Conservation (phyloP, 2,797 vertebrate species). For the Manis crassicaudata region DNA sequence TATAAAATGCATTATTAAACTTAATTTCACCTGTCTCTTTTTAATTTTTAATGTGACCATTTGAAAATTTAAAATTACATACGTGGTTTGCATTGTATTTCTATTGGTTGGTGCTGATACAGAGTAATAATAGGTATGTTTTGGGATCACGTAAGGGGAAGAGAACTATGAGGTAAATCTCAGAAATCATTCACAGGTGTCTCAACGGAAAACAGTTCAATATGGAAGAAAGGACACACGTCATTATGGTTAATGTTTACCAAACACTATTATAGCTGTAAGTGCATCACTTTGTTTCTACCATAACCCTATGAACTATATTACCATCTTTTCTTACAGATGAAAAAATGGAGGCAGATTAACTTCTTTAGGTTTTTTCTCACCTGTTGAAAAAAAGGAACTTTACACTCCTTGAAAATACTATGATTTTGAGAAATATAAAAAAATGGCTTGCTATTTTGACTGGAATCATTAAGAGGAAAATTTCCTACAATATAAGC, state of each 20-base stretch:
- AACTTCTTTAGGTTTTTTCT: too few species aligned
- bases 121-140: not conserved
- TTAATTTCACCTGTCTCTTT: not conserved
- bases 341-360: not conserved
- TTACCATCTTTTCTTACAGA: not conserved
- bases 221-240: not conserved
- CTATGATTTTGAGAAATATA: not conserved
- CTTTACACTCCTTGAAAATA: not conserved
- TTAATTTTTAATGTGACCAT: not conserved
- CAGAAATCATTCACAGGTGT: not conserved
- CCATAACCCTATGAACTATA: not conserved
- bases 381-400: not conserved
- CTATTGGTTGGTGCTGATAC: not conserved
- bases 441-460: not conserved
- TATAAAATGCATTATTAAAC: not conserved
- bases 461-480: not conserved
- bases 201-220: not conserved
- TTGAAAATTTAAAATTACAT: not conserved
- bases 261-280: not conserved
- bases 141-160: not conserved
- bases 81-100: not conserved
- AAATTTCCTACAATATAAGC: slow-evolving; percentile 29
- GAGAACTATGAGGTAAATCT: not conserved
- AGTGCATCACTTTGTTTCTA: not conserved
- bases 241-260: not conserved